Evolutionary conservation across 2,113 vertebrate genomes (phyloP).

Genomic region (Uria lomvia): DNA sequence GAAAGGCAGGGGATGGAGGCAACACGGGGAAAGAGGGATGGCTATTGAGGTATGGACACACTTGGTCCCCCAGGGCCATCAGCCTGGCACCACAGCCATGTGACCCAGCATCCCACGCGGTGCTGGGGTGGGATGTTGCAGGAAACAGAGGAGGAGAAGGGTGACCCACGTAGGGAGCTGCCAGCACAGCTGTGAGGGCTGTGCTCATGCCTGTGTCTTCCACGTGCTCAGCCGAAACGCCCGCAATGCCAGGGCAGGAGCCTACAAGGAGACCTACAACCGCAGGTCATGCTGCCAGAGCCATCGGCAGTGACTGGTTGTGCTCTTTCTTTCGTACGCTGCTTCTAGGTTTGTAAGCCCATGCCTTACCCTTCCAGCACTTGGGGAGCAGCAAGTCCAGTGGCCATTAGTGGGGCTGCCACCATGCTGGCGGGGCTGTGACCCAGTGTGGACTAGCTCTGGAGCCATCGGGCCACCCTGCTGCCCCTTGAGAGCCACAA

Average conservation of each 20-base stretch:
- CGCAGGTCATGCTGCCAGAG: fast-evolving
- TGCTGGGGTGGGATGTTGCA: no score
- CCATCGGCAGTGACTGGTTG: background rate
- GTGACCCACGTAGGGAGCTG: background rate
- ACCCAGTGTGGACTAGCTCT: background rate
- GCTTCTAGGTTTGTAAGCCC: background rate
- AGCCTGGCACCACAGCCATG: background rate
- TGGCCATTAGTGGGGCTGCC: background rate
- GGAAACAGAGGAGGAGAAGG: background rate
- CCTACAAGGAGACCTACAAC: background rate
- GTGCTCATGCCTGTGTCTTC: background rate
- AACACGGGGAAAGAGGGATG: background rate
- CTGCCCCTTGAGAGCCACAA: background rate
- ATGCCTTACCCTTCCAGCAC: background rate
- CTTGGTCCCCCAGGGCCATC: background rate
- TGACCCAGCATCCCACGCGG: no score
- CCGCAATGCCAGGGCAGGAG: background rate
- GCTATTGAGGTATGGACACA: no score
- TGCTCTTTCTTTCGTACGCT: background rate
- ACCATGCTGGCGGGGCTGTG: fast-evolving
- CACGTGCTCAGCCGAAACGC: background rate
- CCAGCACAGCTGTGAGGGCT: background rate
- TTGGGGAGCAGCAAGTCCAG: no score
- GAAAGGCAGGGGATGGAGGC: background rate
- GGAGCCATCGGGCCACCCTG: fast-evolving